A percentile compares a stretch with the other conserved stretches of the same genome.
Evolutionary conservation across 2,797 vertebrate genomes (phyloP).

Genomic region (Gadopsis bispinosus): DNA sequence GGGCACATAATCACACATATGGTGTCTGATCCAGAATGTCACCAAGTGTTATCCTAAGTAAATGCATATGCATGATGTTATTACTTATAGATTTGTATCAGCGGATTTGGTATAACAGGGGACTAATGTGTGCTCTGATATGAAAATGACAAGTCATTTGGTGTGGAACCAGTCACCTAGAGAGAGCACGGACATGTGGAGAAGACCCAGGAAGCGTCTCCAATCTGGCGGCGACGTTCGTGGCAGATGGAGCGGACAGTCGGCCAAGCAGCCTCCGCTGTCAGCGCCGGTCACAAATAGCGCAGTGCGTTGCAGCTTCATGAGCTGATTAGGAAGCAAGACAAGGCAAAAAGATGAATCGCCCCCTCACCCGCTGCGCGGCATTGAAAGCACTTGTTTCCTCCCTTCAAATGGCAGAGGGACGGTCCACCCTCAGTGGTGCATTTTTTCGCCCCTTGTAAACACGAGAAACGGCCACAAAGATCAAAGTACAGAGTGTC

Average conservation of each 20-base stretch:
- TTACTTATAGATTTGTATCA: background rate
- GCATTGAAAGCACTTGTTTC: slow-evolving; percentile 65
- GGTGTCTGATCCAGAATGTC: background rate
- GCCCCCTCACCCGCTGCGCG: slow-evolving; percentile 50
- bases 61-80: background rate
- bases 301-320: slow-evolving; percentile 40
- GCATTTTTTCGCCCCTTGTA: slow-evolving; percentile 38
- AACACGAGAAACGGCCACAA: slow-evolving; percentile 44
- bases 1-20: slow-evolving; percentile 23
- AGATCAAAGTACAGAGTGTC: slow-evolving; percentile 62
- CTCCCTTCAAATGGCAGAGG: slow-evolving; percentile 45
- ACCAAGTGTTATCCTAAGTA: background rate
- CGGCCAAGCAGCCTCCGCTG: slow-evolving; percentile 68
- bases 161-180: slow-evolving; percentile 60
- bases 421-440: slow-evolving; percentile 15
- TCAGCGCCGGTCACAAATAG: slow-evolving; percentile 65
- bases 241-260: slow-evolving; percentile 71
- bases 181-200: slow-evolving; percentile 71
- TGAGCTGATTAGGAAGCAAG: slow-evolving; percentile 67
- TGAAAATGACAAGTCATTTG: slow-evolving; percentile 70
- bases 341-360: slow-evolving; percentile 63
- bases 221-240: slow-evolving; percentile 72
- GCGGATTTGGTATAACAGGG: slow-evolving; percentile 1
- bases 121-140: slow-evolving; percentile 47
- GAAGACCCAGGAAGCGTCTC: slow-evolving; percentile 68